phyloP scores from a whole-genome alignment of 2,888 invertebrate genomes.

The Cancer borealis region DNA sequence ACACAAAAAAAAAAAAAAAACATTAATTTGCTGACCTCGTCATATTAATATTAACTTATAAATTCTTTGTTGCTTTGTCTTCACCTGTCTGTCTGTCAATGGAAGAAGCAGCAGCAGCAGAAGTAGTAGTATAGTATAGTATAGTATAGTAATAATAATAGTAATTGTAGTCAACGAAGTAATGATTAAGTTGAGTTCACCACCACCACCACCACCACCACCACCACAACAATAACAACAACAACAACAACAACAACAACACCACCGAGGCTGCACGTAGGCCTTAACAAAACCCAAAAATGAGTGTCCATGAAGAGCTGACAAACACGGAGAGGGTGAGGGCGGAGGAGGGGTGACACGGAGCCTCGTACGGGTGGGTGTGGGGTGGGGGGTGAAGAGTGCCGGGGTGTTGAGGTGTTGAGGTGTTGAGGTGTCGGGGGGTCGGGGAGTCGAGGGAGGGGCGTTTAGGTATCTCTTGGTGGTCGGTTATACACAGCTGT shows the following conservation, averaged over 20 bases:
- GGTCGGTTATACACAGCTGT: background rate
- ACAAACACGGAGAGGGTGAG: background rate
- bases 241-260: background rate
- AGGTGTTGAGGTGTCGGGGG: background rate
- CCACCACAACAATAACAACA: background rate
- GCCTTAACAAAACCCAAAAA: background rate
- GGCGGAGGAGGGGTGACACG: background rate
- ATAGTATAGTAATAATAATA: background rate
- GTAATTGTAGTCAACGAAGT: background rate
- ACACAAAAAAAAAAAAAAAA: no score
- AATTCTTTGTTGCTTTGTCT: background rate
- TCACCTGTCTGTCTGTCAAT: background rate
- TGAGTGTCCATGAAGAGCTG: background rate
- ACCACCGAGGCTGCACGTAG: no score
- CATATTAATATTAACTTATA: background rate
- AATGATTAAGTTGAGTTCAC: background rate
- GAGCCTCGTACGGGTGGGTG: background rate
- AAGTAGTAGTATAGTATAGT: background rate
- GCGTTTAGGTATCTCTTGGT: background rate
- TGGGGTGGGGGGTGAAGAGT: no score
- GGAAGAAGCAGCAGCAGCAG: background rate
- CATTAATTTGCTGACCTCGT: background rate
- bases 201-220: slow-evolving; percentile 1
- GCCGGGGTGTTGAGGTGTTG: no score
- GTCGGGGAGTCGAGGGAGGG: background rate